These are phyloP conservation scores for Drymodes brunneopygia DNA, from an alignment of 2,113 vertebrate genomes.

Conservation along the genomic window DNA sequence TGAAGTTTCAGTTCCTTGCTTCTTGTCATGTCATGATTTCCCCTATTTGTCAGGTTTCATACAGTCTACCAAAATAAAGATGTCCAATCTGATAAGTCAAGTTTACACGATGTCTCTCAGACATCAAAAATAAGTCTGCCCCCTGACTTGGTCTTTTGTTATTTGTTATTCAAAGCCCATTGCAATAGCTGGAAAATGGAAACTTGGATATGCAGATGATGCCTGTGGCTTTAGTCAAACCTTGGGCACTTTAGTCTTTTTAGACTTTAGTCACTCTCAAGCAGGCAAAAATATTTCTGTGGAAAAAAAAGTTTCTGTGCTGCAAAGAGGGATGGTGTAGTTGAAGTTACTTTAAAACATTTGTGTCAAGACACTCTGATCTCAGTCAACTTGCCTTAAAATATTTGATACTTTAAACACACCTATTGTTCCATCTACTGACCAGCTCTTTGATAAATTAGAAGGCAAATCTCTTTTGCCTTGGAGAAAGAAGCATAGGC, in stretches of 20 bases:
- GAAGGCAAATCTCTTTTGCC: neutral
- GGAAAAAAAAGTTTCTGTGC: no score
- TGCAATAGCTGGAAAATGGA: neutral
- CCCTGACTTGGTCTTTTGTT: neutral
- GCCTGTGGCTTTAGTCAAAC: neutral
- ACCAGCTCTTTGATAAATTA: neutral
- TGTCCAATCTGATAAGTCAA: neutral
- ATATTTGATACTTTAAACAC: neutral
- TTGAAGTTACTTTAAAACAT: neutral
- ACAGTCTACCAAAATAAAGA: neutral
- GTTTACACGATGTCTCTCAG: neutral
- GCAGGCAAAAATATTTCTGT: neutral
- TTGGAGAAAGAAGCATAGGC: neutral
- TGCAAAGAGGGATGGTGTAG: neutral
- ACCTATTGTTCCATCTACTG: neutral
- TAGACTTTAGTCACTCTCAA: neutral
- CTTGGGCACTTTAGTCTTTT: no score
- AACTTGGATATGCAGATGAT: neutral
- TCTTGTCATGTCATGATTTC: neutral
- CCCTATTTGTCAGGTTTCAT: neutral
- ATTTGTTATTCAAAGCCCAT: neutral
- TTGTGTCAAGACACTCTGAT: neutral
- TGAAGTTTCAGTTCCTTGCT: neutral
- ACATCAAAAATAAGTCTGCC: neutral
- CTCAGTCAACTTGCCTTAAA: neutral